Evolutionary conservation across 2,113 vertebrate species (phyloP), one percentile per base, ranked within the genome.

Genomic region (Argyrosomus japonicus): DNA sequence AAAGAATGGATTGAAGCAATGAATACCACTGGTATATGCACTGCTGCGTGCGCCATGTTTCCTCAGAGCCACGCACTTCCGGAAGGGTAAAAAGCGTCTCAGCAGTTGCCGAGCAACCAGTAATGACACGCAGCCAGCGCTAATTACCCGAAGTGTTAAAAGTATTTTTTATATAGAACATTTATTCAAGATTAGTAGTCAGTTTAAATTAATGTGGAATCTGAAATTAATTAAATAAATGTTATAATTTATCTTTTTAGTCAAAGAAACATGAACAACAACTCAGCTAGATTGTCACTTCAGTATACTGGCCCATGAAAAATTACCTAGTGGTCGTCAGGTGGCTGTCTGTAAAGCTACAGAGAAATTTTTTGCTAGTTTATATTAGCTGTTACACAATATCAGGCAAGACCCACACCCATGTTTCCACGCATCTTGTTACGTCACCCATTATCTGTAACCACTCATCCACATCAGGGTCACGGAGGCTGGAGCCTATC

Each of bases 1-100:
- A 90, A 23, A 50, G 43, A 75, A 21, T 25, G 25, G 0, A 18
- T 10, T 48, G 83, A 76, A 80, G 61, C 3, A 47, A 68, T 25
- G 10, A 79, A 82, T 32, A 86, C 40, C 17, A 43, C 21, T 5
- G 50, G 60, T 29, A n/a, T 13, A 63, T 47, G 25, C 29, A 27
- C 21, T 23, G 25, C 29, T 60, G 70, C 75, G n/a, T 73, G 77
- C 93, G 95, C 95, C 95, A 95, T 95, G 56, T 93, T 92, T 91
- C 63, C 88, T 89, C 63, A 23, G 11, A 81, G 93, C 90, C 94
- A 95, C 95, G 95, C 90, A 95, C 92, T 93, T 95, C 95, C 95
- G 94, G 95, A 68, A 75, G 25, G 15, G 32, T 10, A 29, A 27
- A 58, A 77, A 56, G 93, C 93, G 87, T 91, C 90, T 63, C 9